Evolutionary conservation across 2,888 invertebrate genomes (phyloP), one percentile per base, ranked within the genome.

Genomic region (Drosophila conformis): DNA sequence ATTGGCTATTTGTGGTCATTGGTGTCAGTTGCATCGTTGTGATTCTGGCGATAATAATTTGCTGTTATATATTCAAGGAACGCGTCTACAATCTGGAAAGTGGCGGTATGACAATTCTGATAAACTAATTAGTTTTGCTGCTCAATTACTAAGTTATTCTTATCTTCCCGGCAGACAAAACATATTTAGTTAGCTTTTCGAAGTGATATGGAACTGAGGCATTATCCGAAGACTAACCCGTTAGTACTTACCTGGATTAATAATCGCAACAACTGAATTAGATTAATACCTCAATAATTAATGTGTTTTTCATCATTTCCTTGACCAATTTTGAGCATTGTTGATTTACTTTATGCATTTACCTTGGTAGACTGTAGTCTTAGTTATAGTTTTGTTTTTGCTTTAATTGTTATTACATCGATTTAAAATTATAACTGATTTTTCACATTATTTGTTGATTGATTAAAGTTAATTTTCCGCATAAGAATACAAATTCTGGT

Each of bases 151-250:
- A 8, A 21, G 4, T n/a, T 10, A 40, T 51, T 33, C 10, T 4
- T n/a, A 31, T 18, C 7, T 35, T 52, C 15, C 13, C 70, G 68
- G 1, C 73, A 84, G 84, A 84, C 46, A 56, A 71, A 36, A 46
- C 52, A 11, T 75, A 67, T 59, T 79, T 79, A 4, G 82, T 68
- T 18, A 65, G 73, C 40, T 83, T 56, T 42, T 69, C 69, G 84
- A 84, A 48, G 33, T 87, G 10, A 76, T 89, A 60, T 67, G 76
- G 5, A 63, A 65, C 0, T 86, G 42, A 74, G n/a, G 1, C 4
- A 4, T 42, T 54, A 4, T 1, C n/a, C 7, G 33, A 27, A 15
- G 13, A 25, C 25, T 25, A 25, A 25, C 25, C 25, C 25, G 25
- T 25, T 25, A 27, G 21, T 21, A 21, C 15, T 36, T 40, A 29